These are phyloP conservation scores for Papilio polytes DNA, from an alignment of 1,140 invertebrate species.

Conservation along the genomic window DNA sequence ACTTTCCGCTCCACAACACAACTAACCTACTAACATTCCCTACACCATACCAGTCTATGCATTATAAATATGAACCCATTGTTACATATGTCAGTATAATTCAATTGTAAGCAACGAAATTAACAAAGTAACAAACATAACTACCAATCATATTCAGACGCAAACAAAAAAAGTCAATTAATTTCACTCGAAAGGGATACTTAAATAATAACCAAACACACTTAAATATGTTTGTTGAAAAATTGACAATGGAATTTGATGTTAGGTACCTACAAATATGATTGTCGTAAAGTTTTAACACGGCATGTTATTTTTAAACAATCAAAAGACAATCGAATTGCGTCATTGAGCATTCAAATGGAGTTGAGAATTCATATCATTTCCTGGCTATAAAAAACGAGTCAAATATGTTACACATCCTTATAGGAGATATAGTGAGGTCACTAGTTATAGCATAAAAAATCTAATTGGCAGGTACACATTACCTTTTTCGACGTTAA, in stretches of 20 bases:
- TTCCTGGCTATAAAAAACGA: slow-evolving; percentile 14
- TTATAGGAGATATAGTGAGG: neutral
- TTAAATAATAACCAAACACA: neutral
- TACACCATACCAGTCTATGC: neutral
- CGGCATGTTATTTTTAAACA: slow-evolving; percentile 5
- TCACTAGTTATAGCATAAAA: neutral
- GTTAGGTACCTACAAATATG: slow-evolving; percentile 16
- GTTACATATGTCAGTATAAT: neutral
- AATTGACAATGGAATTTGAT: slow-evolving; percentile 6
- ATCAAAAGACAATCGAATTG: slow-evolving; percentile 21
- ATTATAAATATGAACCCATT: neutral
- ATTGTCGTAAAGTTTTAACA: neutral
- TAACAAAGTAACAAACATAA: neutral
- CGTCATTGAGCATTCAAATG: slow-evolving; percentile 14
- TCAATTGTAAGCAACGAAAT: neutral
- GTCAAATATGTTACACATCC: slow-evolving; percentile 12
- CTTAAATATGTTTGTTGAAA: neutral
- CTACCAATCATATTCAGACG: neutral
- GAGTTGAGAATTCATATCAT: neutral
- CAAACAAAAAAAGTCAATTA: too few relatives aligned
- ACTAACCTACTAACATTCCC: slow-evolving; percentile 2
- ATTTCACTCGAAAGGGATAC: too few relatives aligned
- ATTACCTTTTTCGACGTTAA: neutral
- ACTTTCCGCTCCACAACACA: slow-evolving; percentile 22
- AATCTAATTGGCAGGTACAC: neutral